Evolutionary conservation across 1,140 invertebrate genomes (phyloP), one percentile per base, ranked within the genome.

Genomic region (Brachionus manjavacas): DNA sequence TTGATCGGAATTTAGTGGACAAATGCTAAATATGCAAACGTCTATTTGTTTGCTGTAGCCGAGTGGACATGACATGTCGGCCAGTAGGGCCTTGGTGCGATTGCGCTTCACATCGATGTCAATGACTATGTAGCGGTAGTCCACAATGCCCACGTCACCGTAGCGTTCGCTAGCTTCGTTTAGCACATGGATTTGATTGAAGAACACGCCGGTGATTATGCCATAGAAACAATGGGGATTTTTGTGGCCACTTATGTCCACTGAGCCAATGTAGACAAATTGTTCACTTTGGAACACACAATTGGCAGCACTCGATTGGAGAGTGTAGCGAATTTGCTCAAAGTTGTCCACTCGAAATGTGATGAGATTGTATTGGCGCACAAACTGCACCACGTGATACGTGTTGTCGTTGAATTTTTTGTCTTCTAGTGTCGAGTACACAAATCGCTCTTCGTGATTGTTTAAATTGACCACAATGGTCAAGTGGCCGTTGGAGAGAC

Each of bases 1-100:
- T 81, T 81, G 79, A 66, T 81, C 79, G 25, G 79, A 81, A 68
- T 81, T 60, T 9, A 81, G 41, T 25, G 79, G 79, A 68, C 79
- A 81, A 41, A 81, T 81, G 12, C 35, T 41, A n/a, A 81, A 81
- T 20, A 81, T 46, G n/a, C 79, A 81, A 2, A 81, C 16, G 12
- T 23, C 23, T 64, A 60, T 81, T 20, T 81, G 16, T 23, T 64
- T 64, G 0, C 3, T 23, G 20, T 81, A 81, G 41, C 79, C 79
- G 4, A 81, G 31, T 0, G 79, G 79, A 81, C 79, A 81, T 31
- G 20, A 23, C 9, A 23, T 14, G 25, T 81, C 79, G 25, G 79
- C 16, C 3, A 81, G 25, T 28, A 81, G 41, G 0, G 79, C 52
- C 23, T 16, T 81, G 1, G 79, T 81, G n/a, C 79, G 49, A 68